These are phyloP conservation scores for Bembecia ichneumoniformis DNA, from an alignment of 2,888 invertebrate species.

Conservation along the genomic window DNA sequence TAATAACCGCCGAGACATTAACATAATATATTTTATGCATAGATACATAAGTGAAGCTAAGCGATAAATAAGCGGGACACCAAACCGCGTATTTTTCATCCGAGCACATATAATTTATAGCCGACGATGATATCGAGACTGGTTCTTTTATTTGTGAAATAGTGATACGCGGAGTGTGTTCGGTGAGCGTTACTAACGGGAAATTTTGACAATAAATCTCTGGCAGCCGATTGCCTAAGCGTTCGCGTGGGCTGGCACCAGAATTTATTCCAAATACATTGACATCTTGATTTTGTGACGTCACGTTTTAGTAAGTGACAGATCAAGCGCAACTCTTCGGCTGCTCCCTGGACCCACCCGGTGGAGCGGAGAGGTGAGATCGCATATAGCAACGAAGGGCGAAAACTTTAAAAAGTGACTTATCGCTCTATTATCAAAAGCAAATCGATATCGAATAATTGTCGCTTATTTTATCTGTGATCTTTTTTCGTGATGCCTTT, in stretches of 20 bases:
- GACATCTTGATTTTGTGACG: conserved; percentile 63
- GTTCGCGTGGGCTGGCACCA: conserved; percentile 63
- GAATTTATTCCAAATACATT: conserved; percentile 63
- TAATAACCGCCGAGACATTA: conserved; percentile 34
- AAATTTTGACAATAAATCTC: conserved; percentile 70
- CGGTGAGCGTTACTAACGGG: conserved; percentile 71
- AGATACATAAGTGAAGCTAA: conserved; percentile 47
- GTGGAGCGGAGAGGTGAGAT: too few species aligned
- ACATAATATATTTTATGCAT: conserved; percentile 41
- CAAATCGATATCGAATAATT: too few species aligned
- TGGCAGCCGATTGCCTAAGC: conserved; percentile 70
- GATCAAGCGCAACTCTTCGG: too few species aligned
- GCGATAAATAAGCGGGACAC: conserved; percentile 63
- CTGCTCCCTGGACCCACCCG: too few species aligned
- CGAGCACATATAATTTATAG: conserved; percentile 67
- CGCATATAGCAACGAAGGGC: too few species aligned
- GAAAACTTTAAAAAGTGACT: too few species aligned
- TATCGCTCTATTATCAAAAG: too few species aligned
- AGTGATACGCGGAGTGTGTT: conserved; percentile 70
- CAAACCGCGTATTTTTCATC: conserved; percentile 67
- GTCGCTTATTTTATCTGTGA: too few species aligned
- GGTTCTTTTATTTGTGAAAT: conserved; percentile 72
- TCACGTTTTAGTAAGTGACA: conserved; percentile 15
- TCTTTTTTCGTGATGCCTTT: too few species aligned
- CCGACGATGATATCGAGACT: conserved; percentile 69